phyloP scores from a whole-genome alignment of 2,797 vertebrate species.

The Parambassis ranga region DNA sequence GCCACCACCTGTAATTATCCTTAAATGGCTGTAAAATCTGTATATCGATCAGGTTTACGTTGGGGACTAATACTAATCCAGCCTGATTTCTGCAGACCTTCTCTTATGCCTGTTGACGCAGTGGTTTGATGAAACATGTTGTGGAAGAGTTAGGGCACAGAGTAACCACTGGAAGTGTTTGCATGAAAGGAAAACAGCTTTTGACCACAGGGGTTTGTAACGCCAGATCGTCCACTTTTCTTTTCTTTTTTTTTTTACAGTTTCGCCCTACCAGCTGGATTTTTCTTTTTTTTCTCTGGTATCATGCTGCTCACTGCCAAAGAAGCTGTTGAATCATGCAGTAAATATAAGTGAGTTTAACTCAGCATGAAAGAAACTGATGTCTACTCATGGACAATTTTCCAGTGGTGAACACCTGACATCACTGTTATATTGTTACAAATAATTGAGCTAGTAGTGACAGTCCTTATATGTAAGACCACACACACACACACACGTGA shows the following conservation, averaged over 20 bases:
- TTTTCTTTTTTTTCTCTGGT: background rate
- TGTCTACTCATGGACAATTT: background rate
- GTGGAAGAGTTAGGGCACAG: background rate
- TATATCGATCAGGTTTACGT: too few species aligned
- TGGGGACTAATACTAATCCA: too few species aligned
- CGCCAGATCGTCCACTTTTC: background rate
- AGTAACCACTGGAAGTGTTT: constrained; percentile 5
- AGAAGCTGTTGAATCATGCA: background rate
- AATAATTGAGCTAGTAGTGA: too few species aligned
- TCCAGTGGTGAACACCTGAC: background rate
- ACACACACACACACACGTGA: constrained; percentile 8
- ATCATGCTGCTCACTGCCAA: background rate
- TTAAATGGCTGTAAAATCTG: background rate
- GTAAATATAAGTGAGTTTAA: background rate
- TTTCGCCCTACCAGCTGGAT: background rate
- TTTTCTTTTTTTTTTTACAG: background rate
- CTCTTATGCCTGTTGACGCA: background rate
- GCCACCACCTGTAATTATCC: background rate
- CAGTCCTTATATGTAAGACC: constrained; percentile 9
- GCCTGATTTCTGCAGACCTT: background rate
- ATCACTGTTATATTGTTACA: too few species aligned
- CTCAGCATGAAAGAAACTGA: background rate
- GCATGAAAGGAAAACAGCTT: constrained; percentile 20
- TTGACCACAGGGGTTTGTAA: constrained; percentile 10
- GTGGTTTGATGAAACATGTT: background rate